Percentiles rank a stretch among this genome's conserved stretches.
phyloP scores from a whole-genome alignment of 23 tunicate genomes.

The Trididemnum miniatum region DNA sequence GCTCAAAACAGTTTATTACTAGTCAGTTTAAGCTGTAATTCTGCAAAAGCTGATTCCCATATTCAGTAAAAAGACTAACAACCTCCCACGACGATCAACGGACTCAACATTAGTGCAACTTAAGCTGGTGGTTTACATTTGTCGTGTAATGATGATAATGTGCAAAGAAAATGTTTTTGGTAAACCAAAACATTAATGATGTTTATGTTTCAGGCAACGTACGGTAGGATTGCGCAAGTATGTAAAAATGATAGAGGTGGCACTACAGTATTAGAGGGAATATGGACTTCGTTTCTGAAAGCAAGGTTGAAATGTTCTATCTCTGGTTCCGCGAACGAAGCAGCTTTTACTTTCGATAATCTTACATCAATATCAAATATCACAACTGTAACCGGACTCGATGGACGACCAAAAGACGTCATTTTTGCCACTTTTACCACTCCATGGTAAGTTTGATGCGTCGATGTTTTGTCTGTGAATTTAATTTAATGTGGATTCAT shows the following conservation, averaged over 20 bases:
- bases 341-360: constrained; percentile 50
- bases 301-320: constrained; percentile 69
- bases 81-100: no score
- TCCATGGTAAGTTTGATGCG: constrained; percentile 80
- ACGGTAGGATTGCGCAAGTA: constrained; percentile 74
- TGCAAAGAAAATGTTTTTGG: no score
- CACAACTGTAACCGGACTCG: constrained; percentile 33
- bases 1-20: no score
- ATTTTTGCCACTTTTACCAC: constrained; percentile 88
- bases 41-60: no score
- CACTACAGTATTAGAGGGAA: constrained; percentile 32
- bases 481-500: no score
- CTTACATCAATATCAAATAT: constrained; percentile 80
- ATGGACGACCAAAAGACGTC: constrained; percentile 49
- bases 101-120: no score
- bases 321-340: constrained; percentile 19
- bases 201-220: constrained; percentile 30
- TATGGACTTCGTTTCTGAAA: constrained; percentile 81
- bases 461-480: no score
- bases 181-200: no score
- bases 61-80: no score
- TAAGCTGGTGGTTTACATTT: no score
- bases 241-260: constrained; percentile 88
- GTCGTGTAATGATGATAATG: no score
- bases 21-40: no score